Evolutionary conservation across 2,888 invertebrate species (phyloP), one percentile per base, ranked within the genome.

Genomic region (Zonitis immaculata): DNA sequence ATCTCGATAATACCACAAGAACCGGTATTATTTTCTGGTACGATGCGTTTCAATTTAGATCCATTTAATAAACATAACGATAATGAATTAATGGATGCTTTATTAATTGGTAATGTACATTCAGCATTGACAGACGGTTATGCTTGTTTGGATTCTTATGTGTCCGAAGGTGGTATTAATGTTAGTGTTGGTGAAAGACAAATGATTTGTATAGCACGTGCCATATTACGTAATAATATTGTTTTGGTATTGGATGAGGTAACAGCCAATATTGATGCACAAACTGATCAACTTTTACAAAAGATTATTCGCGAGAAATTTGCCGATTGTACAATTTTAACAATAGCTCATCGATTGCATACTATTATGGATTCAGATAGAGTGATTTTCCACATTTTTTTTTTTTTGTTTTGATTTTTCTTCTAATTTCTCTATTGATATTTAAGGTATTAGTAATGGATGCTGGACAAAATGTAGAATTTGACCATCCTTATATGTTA

Each of bases 121-220:
- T 69, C 72, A 35, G 72, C 73, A 0, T 67, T 80, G 9, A 56
- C 63, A 8, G 75, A 76, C 14, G 74, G 75, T 1, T 12, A 47
- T 66, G 68, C 51, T 26, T 67, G 75, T 14, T 47, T 91, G 26
- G 82, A 87, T 55, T 80, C 79, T 44, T 78, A 81, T 62, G 82
- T 91, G 35, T 78, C 83, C 0, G 89, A 89, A 70, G 86, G 88
- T 0, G 90, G 89, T 0, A 74, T 79, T 8, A 89, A 89, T 72
- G 82, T 91, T 63, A 90, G 90, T 35, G 86, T 89, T 49, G 92
- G 91, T 0, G 89, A 91, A 70, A 77, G 89, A 26, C 91, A 92
- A 72, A 76, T 91, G 54, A 79, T 92, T 50, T 91, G 91, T 66
- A 75, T 92, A 51, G 91, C 90, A 0, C 78, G 91, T 51, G 91